These are phyloP conservation scores for Sitta europaea DNA, from an alignment of 2,113 vertebrate genomes.

Conservation along the genomic window DNA sequence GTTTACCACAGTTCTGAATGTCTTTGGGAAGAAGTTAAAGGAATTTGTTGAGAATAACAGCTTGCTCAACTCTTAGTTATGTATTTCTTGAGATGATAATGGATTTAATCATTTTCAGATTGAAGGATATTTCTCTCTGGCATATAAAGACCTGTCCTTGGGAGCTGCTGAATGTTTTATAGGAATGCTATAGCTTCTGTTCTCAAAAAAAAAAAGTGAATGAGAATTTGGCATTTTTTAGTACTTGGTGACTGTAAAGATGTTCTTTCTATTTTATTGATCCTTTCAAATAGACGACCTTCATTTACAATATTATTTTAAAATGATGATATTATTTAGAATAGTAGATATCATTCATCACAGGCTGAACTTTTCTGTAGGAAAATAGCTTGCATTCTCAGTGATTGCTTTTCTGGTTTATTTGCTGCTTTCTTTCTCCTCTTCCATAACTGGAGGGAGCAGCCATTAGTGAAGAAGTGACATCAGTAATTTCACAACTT, in stretches of 20 bases:
- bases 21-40: background rate
- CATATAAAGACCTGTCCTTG: background rate
- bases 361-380: background rate
- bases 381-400: background rate
- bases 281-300: background rate
- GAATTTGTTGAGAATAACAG: background rate
- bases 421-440: background rate
- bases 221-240: background rate
- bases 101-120: background rate
- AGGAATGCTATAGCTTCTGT: background rate
- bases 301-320: background rate
- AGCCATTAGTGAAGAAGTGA: background rate
- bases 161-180: background rate
- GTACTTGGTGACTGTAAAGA: background rate
- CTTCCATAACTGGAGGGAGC: background rate
- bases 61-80: background rate
- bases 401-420: background rate
- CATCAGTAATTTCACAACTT: background rate
- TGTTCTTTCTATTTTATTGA: background rate
- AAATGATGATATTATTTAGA: background rate
- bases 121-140: background rate
- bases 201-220: background rate
- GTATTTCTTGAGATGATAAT: background rate
- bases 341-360: background rate
- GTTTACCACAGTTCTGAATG: background rate